Base-by-base conservation (phyloP, 1,140 invertebrate species). In the Eumeta japonica region DNA sequence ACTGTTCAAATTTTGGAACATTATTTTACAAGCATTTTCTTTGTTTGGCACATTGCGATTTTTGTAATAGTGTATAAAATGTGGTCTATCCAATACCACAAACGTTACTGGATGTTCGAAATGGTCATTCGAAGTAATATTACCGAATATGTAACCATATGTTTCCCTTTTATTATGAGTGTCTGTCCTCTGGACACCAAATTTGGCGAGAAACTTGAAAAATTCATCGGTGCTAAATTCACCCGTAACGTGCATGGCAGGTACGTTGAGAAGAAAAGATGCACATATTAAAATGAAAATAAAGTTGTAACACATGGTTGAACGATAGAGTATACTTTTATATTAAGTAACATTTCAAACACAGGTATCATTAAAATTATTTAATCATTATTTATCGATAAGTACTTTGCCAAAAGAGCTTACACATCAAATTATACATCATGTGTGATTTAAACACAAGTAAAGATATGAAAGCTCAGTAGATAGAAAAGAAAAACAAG, bases 171-270 rank as follows among this genome's bases (percentile, higher is more conserved):
- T 78, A 47, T 86, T 81, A 62, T 90, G 83, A 14, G 83, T 80
- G 64, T 94, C 89, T n/a, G 93, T 95, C 73, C 97, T 94, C 75
- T 97, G 92, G 67, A 97, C 93, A 37, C 94, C 94, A 72, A 97
- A 98, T 75, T 97, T 97, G 2, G 90, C 81, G 19, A 98, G 76
- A 74, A 97, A 95, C 58, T 87, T 83, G 63, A 95, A 96, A 66
- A 95, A 96, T 24, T 71, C 67, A 35, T 52, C 43, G 12, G 70
- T 71, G 18, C 63, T 60, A 54, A 74, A 74, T 46, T 62, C 56
- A 28, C 66, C 70, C 39, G 60, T 58, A 41, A 74, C 65, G 35
- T 62, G 70, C 28, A 59, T 61, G 19, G 54, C 43, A 12, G 55
- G 60, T 15, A 52, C 55, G 16, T 32, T 27, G 4, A 20, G 33